Conservation (phyloP, 2,888 invertebrate species). For the Heliconius sara region DNA sequence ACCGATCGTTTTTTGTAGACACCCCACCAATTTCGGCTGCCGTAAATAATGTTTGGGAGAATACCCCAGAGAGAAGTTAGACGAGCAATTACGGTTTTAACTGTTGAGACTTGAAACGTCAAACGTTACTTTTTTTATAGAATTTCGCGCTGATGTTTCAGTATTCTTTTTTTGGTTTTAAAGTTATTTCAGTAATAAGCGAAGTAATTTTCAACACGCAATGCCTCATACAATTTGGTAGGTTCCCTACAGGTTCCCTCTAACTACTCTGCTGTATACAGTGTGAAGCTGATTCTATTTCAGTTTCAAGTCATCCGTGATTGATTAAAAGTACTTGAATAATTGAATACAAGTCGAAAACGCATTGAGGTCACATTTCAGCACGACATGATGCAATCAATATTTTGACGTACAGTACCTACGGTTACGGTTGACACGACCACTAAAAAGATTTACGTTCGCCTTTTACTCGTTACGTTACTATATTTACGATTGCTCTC, state of each 20-base stretch:
- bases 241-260: no score
- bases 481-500: slow-evolving; percentile 71
- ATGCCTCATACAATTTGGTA: no score
- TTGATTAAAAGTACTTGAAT: slow-evolving; percentile 61
- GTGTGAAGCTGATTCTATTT: no score
- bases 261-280: no score
- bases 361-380: slow-evolving; percentile 61
- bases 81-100: slow-evolving; percentile 82
- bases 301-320: slow-evolving; percentile 24
- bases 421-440: slow-evolving; percentile 66
- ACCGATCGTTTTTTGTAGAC: slow-evolving; percentile 65
- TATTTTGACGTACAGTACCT: slow-evolving; percentile 65
- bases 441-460: slow-evolving; percentile 67
- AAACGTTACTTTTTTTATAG: slow-evolving; percentile 72
- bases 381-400: slow-evolving; percentile 67
- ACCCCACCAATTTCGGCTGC: slow-evolving; percentile 74
- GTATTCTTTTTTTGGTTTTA: slow-evolving; percentile 50
- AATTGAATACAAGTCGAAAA: slow-evolving; percentile 62
- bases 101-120: slow-evolving; percentile 78
- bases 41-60: slow-evolving; percentile 82
- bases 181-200: slow-evolving; percentile 40
- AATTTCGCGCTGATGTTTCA: slow-evolving; percentile 57
- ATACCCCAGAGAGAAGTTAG: slow-evolving; percentile 80
- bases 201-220: neutral
- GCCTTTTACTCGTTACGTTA: slow-evolving; percentile 67